Evolutionary conservation across 92 coral and sea anemone species (phyloP).

Genomic region (Umimayanthus kanabou): DNA sequence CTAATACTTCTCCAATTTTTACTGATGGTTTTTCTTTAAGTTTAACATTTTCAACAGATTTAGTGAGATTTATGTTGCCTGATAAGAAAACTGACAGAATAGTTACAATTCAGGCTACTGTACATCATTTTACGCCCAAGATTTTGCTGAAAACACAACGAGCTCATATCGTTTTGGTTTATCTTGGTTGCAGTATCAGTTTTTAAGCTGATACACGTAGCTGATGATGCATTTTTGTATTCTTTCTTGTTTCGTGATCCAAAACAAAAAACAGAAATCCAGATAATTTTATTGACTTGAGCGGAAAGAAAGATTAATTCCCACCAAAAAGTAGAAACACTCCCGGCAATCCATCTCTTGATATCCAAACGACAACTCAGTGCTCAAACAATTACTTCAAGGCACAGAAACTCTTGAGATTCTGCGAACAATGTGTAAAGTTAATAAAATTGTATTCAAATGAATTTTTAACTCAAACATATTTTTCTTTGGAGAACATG

Average conservation of each 20-base stretch:
- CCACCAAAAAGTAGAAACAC: not conserved
- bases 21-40: too few relatives aligned
- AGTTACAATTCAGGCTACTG: too few relatives aligned
- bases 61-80: not conserved
- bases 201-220: not conserved
- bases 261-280: not conserved
- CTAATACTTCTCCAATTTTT: too few relatives aligned
- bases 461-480: too few relatives aligned
- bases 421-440: not conserved
- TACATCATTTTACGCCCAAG: not conserved
- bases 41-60: too few relatives aligned
- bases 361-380: not conserved
- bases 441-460: too few relatives aligned
- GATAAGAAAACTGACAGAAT: not conserved
- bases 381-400: conserved; percentile 5
- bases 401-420: not conserved
- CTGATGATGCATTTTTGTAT: too few relatives aligned
- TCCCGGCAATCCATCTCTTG: not conserved
- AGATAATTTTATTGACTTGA: too few relatives aligned
- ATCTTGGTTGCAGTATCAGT: not conserved
- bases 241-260: not conserved
- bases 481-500: not conserved
- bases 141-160: not conserved
- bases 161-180: not conserved
- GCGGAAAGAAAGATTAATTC: not conserved